Conservation (phyloP, 2,113 vertebrate species). For the Pavo muticus region DNA sequence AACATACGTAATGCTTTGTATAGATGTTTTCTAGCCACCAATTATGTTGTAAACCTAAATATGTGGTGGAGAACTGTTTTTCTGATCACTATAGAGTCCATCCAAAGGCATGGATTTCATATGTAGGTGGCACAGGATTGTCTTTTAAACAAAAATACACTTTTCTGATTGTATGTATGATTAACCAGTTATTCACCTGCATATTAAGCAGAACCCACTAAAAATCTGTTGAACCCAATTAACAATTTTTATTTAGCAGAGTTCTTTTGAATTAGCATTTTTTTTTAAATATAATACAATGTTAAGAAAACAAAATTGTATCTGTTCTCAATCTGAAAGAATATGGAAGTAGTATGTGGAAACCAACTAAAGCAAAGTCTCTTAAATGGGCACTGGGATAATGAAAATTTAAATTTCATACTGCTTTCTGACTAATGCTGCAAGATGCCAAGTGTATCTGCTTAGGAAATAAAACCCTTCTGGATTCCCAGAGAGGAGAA, state of each 20-base stretch:
- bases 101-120: not conserved
- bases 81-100: not conserved
- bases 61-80: not conserved
- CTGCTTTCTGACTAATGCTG: not conserved
- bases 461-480: not conserved
- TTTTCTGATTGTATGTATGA: not conserved
- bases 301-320: not conserved
- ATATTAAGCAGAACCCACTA: not conserved
- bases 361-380: not conserved
- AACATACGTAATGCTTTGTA: not conserved
- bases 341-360: not conserved
- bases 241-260: not conserved
- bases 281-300: not conserved
- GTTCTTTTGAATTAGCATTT: not conserved
- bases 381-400: not conserved
- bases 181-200: not conserved
- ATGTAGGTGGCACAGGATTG: not conserved
- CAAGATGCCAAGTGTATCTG: not conserved
- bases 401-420: constrained; percentile 12
- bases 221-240: not conserved
- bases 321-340: not conserved
- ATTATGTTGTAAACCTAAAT: not conserved
- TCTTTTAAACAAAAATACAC: not conserved
- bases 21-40: not conserved
- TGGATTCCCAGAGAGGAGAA: not conserved